Conservation (phyloP, 2,888 invertebrate species). For the Plusia festucae region DNA sequence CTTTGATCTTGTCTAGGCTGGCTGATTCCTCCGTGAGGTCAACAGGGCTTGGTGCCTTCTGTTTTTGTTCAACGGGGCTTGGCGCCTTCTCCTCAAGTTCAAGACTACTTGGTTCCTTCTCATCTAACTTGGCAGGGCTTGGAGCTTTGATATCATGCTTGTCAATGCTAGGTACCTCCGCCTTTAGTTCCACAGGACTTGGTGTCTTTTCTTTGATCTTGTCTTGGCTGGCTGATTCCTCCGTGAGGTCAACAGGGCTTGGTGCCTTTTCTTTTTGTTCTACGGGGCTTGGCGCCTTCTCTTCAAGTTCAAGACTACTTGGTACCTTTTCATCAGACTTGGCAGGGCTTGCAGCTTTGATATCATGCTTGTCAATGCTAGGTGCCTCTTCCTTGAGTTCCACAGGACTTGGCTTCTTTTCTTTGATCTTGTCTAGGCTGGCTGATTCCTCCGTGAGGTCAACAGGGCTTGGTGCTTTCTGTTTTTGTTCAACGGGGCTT, state of each 20-base stretch:
- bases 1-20: not conserved
- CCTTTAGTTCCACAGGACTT: not conserved
- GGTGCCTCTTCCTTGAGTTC: too few species aligned
- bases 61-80: not conserved
- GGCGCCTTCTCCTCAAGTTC: too few species aligned
- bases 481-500: too few species aligned
- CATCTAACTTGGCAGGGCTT: not conserved
- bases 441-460: too few species aligned
- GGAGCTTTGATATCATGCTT: not conserved
- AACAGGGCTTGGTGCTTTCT: too few species aligned
- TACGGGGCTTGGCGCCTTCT: conserved; percentile 8
- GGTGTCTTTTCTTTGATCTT: conserved; percentile 22
- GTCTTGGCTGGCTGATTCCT: conserved; percentile 22
- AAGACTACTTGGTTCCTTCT: too few species aligned
- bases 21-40: not conserved
- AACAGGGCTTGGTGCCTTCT: not conserved
- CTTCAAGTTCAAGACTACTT: conserved; percentile 2
- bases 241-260: conserved; percentile 12
- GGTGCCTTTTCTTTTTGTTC: conserved; percentile 20
- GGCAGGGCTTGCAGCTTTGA: not conserved
- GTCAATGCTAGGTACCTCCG: not conserved
- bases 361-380: too few species aligned
- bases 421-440: too few species aligned
- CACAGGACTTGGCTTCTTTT: too few species aligned
- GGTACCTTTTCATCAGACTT: conserved; percentile 8